Percentiles rank a stretch among this genome's conserved stretches.
Evolutionary conservation across 2,888 invertebrate genomes (phyloP).

Genomic region (Abscondita cerata): DNA sequence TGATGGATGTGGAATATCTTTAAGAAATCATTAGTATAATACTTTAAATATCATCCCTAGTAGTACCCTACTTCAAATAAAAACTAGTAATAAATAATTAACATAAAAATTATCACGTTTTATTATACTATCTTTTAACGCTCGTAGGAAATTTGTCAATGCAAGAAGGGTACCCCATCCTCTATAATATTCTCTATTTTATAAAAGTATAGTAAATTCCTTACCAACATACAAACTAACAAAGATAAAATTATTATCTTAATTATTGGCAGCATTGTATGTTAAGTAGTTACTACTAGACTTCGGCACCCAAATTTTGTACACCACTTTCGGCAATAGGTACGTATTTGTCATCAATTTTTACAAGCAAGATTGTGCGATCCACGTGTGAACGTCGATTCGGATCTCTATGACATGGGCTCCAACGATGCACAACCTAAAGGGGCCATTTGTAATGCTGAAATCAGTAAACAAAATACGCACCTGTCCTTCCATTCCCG

Average conservation of each 20-base stretch:
- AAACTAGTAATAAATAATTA: background rate
- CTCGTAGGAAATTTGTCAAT: background rate
- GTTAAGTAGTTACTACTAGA: conserved; percentile 16
- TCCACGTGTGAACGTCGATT: conserved; percentile 90
- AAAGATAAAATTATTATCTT: background rate
- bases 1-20: too few species aligned
- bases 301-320: conserved; percentile 75
- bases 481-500: conserved; percentile 91
- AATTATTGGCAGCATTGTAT: background rate
- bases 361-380: conserved; percentile 88
- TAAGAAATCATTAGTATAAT: too few species aligned
- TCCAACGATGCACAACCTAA: conserved; percentile 92
- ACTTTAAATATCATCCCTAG: too few species aligned
- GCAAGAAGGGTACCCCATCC: background rate
- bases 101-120: background rate
- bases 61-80: too few species aligned
- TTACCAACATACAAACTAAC: background rate
- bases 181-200: background rate
- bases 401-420: conserved; percentile 89
- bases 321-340: conserved; percentile 92
- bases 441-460: conserved; percentile 27
- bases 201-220: background rate
- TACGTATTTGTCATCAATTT: conserved; percentile 91
- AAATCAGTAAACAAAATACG: conserved; percentile 45
- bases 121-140: background rate